These are phyloP conservation scores for Lepidurus couesii DNA, from an alignment of 1,140 invertebrate genomes.

Conservation along the genomic window DNA sequence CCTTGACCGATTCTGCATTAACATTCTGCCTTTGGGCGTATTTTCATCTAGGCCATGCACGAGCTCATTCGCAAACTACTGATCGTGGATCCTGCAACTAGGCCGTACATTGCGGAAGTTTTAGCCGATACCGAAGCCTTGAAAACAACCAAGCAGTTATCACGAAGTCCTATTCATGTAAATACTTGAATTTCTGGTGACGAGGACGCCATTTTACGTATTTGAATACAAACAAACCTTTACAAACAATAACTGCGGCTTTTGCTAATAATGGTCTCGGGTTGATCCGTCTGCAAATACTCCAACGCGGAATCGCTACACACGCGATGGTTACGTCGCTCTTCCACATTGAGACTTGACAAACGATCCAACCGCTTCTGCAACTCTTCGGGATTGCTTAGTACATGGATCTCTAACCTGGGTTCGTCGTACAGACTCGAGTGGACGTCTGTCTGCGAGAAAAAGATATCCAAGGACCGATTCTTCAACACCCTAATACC, in stretches of 20 bases:
- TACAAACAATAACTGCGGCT: slow-evolving; percentile 5
- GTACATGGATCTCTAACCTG: neutral
- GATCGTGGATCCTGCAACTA: slow-evolving; percentile 6
- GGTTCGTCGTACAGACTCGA: neutral
- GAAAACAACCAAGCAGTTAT: neutral
- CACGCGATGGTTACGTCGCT: neutral
- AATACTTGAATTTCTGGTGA: neutral
- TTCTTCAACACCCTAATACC: slow-evolving; percentile 8
- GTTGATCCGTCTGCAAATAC: neutral
- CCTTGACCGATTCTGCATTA: neutral
- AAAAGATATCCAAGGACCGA: slow-evolving; percentile 26
- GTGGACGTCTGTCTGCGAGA: slow-evolving; percentile 26
- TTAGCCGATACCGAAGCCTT: neutral
- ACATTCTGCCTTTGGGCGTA: neutral
- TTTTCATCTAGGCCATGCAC: slow-evolving; percentile 12
- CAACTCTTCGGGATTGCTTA: neutral
- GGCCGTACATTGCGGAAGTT: slow-evolving; percentile 28
- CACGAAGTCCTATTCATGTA: slow-evolving; percentile 18
- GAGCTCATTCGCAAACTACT: slow-evolving; percentile 27
- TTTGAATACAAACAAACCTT: neutral
- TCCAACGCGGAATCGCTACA: neutral
- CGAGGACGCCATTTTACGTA: neutral
- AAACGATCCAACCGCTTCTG: neutral
- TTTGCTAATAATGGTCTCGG: neutral
- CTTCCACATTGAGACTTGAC: neutral